Evolutionary conservation across 2,113 vertebrate genomes (phyloP).

Genomic region (Pogona vitticeps): DNA sequence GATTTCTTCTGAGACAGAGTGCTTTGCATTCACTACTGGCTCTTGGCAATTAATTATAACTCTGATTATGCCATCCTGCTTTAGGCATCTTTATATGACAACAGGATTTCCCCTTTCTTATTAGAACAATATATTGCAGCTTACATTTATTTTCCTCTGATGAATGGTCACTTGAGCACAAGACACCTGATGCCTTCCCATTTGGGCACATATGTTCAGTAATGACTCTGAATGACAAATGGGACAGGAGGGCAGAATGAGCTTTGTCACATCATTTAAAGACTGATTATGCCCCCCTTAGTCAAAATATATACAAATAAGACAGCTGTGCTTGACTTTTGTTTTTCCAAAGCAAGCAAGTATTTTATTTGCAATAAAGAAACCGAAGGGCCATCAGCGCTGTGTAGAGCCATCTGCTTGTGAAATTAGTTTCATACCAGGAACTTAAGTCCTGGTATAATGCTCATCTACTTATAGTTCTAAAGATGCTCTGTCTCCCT

Average conservation of each 20-base stretch:
- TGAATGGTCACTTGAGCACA: constrained; percentile 46
- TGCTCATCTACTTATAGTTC: constrained; percentile 55
- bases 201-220: constrained; percentile 62
- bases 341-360: constrained; percentile 76
- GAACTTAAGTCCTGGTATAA: constrained; percentile 63
- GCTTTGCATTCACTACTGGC: constrained; percentile 60
- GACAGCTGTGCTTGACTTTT: constrained; percentile 77
- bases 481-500: constrained; percentile 43
- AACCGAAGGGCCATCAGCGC: constrained; percentile 77
- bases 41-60: constrained; percentile 65
- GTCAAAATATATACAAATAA: constrained; percentile 71
- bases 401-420: constrained; percentile 78
- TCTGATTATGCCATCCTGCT: constrained; percentile 61
- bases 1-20: constrained; percentile 62
- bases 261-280: constrained; percentile 64
- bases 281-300: constrained; percentile 69
- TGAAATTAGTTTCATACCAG: constrained; percentile 73
- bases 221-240: constrained; percentile 62
- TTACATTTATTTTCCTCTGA: constrained; percentile 54
- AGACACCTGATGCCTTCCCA: constrained; percentile 42
- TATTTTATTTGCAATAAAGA: constrained; percentile 79
- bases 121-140: constrained; percentile 46
- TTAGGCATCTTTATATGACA: constrained; percentile 54
- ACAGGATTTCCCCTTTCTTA: constrained; percentile 43
- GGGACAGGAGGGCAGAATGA: constrained; percentile 23